These are phyloP conservation scores for Rhagonycha fulva DNA, from an alignment of 2,888 invertebrate genomes.

Conservation along the genomic window DNA sequence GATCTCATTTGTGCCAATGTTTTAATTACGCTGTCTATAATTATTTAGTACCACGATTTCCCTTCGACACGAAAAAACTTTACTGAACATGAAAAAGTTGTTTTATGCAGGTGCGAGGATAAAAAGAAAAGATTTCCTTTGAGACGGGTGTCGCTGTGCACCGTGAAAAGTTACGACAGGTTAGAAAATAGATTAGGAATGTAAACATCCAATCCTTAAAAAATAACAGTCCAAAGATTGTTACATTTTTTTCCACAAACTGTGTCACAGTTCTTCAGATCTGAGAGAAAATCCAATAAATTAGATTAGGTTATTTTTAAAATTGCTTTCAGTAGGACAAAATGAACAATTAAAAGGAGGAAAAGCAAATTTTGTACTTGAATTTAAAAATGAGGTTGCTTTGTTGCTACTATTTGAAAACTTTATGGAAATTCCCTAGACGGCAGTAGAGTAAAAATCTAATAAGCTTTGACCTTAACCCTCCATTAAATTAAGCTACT, in stretches of 20 bases:
- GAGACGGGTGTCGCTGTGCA: not conserved
- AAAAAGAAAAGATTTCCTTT: not conserved
- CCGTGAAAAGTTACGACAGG: not conserved
- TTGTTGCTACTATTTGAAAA: not conserved
- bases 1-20: not conserved
- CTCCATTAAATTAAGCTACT: conserved; percentile 1
- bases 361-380: not conserved
- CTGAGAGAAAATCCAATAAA: not conserved
- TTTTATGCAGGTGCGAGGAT: not conserved
- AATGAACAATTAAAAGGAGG: not conserved
- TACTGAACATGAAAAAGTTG: not conserved
- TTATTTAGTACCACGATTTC: not conserved
- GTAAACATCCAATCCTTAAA: not conserved
- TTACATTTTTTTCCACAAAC: not conserved
- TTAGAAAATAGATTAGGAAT: conserved; percentile 2
- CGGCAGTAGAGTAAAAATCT: not conserved
- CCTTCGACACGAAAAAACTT: not conserved
- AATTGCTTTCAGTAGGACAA: not conserved
- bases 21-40: not conserved
- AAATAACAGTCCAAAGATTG: not conserved
- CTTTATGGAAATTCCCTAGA: not conserved
- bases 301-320: not conserved
- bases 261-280: not conserved
- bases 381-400: not conserved
- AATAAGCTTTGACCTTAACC: conserved; percentile 8